phyloP scores from a whole-genome alignment of 1,140 invertebrate species.

The Nephotettix cincticeps region DNA sequence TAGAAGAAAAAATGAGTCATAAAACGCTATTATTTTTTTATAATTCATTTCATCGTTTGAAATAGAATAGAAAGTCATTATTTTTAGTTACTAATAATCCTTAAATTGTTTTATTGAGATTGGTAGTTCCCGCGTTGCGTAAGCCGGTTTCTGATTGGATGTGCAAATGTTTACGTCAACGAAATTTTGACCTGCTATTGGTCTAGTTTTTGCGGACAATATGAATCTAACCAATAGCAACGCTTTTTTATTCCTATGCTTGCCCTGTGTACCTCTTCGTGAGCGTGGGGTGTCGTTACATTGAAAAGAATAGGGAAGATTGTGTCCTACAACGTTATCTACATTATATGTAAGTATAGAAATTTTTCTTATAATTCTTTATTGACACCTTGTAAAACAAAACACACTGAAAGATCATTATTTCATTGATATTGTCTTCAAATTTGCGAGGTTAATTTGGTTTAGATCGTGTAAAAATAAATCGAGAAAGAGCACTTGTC shows the following conservation, averaged over 20 bases:
- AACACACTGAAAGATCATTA: background rate
- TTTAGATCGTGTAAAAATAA: too few relatives aligned
- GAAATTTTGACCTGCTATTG: constrained; percentile 49
- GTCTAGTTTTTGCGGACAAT: constrained; percentile 60
- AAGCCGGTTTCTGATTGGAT: constrained; percentile 5
- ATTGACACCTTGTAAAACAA: constrained; percentile 50
- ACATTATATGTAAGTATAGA: constrained; percentile 57
- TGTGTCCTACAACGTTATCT: background rate
- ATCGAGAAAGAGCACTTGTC: too few relatives aligned
- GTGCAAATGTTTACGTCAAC: background rate
- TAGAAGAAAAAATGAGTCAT: too few relatives aligned
- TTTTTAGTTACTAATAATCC: too few relatives aligned
- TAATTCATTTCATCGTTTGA: too few relatives aligned
- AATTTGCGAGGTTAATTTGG: background rate
- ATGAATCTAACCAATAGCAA: constrained; percentile 58
- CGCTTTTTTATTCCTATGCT: constrained; percentile 51
- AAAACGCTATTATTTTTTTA: too few relatives aligned
- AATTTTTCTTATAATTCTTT: constrained; percentile 51
- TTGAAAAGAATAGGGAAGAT: constrained; percentile 13
- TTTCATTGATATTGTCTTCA: constrained; percentile 6
- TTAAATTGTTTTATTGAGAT: background rate
- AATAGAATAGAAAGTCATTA: too few relatives aligned
- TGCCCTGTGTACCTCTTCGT: constrained; percentile 57
- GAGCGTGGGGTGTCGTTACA: constrained; percentile 54
- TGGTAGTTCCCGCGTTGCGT: constrained; percentile 20